phyloP scores from a whole-genome alignment of 2,797 vertebrate genomes.

The Perodicticus potto region DNA sequence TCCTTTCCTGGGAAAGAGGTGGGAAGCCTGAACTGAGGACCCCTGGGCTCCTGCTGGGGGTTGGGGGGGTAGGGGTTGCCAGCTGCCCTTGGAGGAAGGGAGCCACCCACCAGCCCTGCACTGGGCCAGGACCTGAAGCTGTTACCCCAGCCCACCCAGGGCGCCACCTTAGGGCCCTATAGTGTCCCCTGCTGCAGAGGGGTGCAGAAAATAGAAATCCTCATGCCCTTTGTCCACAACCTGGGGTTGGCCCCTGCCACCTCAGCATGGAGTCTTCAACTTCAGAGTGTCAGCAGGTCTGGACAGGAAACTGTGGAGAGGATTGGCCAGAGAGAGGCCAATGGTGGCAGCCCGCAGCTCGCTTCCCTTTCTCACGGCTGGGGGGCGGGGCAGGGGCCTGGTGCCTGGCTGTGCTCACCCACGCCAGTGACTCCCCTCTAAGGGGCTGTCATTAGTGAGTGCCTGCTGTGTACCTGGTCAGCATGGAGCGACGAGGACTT shows the following conservation, averaged over 20 bases:
- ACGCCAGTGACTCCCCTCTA: not conserved
- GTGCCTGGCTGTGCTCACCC: rapidly evolving
- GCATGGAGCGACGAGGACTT: not conserved
- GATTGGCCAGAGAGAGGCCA: not conserved
- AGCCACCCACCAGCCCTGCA: not conserved
- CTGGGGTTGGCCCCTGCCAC: not conserved
- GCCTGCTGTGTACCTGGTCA: too few relatives aligned
- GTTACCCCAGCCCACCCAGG: not conserved
- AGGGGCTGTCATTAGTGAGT: not conserved
- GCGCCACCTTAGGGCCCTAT: not conserved
- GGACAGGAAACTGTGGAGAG: not conserved
- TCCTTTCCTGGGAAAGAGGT: not conserved
- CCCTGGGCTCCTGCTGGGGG: not conserved
- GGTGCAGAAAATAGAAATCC: slow-evolving; percentile 5
- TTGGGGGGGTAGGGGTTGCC: too few relatives aligned
- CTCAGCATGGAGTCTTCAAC: not conserved
- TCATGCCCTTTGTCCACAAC: not conserved
- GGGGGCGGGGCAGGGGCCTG: not conserved
- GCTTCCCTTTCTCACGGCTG: not conserved
- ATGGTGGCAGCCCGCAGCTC: not conserved
- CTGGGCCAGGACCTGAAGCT: not conserved
- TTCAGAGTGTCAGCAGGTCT: not conserved
- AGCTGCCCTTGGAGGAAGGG: not conserved
- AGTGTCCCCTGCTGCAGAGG: not conserved
- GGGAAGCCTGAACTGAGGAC: not conserved